These are phyloP conservation scores for Macroteleia sp. DNA, from an alignment of 2,888 invertebrate species.

Conservation along the genomic window DNA sequence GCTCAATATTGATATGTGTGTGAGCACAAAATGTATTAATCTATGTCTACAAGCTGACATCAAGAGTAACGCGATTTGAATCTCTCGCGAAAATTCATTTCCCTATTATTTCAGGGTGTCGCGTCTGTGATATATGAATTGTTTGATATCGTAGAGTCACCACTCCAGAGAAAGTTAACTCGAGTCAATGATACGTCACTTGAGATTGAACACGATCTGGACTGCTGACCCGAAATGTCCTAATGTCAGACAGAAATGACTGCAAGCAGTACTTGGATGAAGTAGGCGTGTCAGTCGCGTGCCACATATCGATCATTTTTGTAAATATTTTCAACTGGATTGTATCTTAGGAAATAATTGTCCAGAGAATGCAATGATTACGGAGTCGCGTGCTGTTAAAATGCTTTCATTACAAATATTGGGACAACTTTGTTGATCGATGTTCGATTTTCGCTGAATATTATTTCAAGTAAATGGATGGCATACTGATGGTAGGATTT, in stretches of 20 bases:
- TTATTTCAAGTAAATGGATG: too few relatives aligned
- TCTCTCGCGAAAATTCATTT: conserved; percentile 82
- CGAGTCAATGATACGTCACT: conserved; percentile 55
- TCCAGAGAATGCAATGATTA: conserved; percentile 16
- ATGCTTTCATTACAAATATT: conserved; percentile 65
- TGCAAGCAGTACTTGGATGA: conserved; percentile 29
- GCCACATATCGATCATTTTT: conserved; percentile 83
- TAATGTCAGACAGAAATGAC: conserved; percentile 55
- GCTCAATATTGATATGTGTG: conserved; percentile 24
- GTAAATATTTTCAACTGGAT: conserved; percentile 70
- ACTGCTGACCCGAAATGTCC: conserved; percentile 56
- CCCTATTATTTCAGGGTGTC: conserved; percentile 83
- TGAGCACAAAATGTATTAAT: conserved; percentile 31
- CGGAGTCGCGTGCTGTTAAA: conserved; percentile 60
- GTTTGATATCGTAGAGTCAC: conserved; percentile 75
- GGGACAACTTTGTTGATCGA: conserved; percentile 66
- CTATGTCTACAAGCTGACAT: conserved; percentile 30
- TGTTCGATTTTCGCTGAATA: too few relatives aligned
- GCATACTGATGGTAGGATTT: too few relatives aligned
- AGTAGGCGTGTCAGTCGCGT: conserved; percentile 80
- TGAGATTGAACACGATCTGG: conserved; percentile 33
- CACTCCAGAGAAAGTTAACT: conserved; percentile 30
- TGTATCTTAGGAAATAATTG: conserved; percentile 41
- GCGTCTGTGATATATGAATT: conserved; percentile 83
- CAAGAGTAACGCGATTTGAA: conserved; percentile 43